A percentile compares a stretch with the other conserved stretches of the same genome.
phyloP scores from a whole-genome alignment of 2,113 vertebrate genomes.

The Xiphophorus couchianus region DNA sequence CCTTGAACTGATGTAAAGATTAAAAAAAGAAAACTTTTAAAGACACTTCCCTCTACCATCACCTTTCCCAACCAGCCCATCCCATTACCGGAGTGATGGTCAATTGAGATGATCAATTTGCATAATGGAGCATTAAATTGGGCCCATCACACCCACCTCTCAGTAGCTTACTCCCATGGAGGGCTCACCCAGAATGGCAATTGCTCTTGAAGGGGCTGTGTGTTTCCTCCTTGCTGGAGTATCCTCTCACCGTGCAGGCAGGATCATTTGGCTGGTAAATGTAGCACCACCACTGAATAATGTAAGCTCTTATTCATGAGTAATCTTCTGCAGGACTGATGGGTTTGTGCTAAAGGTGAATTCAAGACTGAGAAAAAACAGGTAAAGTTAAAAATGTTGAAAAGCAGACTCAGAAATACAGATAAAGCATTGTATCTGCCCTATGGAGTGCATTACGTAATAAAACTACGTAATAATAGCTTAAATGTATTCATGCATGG shows the following conservation, averaged over 20 bases:
- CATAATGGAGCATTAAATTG: constrained; percentile 87
- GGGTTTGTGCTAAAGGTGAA: constrained; percentile 37
- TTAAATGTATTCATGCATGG: constrained; percentile 30
- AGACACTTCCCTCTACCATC: constrained; percentile 38
- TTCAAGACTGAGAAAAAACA: constrained; percentile 21
- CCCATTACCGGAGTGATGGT: constrained; percentile 80
- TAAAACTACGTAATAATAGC: constrained; percentile 36
- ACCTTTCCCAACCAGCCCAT: constrained; percentile 57
- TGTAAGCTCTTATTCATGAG: constrained; percentile 58
- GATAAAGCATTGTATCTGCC: constrained; percentile 12
- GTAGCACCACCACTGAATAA: constrained; percentile 56
- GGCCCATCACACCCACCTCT: constrained; percentile 75
- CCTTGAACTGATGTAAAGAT: constrained; percentile 62
- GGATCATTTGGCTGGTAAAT: constrained; percentile 51
- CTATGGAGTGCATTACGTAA: not conserved
- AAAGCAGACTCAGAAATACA: constrained; percentile 14
- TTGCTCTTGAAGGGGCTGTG: constrained; percentile 71
- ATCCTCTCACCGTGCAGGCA: constrained; percentile 46
- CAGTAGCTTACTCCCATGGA: constrained; percentile 64
- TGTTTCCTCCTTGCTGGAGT: constrained; percentile 61
- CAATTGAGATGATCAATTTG: constrained; percentile 86
- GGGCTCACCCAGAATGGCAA: constrained; percentile 68
- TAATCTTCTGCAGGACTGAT: constrained; percentile 49
- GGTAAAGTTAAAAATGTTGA: constrained; percentile 4
- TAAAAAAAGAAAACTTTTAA: constrained; percentile 65